Evolutionary conservation across 2,113 vertebrate species (phyloP).

Genomic region (Cyanocitta stelleri): DNA sequence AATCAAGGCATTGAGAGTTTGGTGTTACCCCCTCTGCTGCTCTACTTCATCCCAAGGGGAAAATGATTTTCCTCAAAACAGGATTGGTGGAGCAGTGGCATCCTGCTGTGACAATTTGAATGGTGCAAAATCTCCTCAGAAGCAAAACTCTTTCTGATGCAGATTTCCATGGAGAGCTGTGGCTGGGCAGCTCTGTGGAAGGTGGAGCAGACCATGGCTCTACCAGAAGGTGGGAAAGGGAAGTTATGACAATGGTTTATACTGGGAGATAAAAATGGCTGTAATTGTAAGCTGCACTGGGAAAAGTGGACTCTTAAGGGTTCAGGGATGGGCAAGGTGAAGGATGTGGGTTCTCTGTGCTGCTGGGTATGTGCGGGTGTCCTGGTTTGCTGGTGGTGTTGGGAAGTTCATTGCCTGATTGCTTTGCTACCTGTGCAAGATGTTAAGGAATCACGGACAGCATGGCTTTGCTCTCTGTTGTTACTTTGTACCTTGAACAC

Average conservation of each 20-base stretch:
- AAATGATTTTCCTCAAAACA: not conserved
- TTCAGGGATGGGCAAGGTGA: not conserved
- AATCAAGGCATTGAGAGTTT: not conserved
- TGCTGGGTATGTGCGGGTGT: not conserved
- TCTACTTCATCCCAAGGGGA: not conserved
- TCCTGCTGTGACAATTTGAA: accelerated
- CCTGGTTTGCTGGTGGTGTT: not conserved
- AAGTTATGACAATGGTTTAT: not conserved
- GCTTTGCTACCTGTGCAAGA: not conserved
- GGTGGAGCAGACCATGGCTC: not conserved
- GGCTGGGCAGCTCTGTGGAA: not conserved
- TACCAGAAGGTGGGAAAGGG: not conserved
- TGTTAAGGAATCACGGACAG: not conserved
- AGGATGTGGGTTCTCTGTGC: not conserved
- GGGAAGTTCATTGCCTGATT: not conserved
- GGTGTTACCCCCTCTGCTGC: not conserved
- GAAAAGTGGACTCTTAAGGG: not conserved
- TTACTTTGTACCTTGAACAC: not conserved
- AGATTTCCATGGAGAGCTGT: not conserved
- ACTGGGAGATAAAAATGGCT: not conserved
- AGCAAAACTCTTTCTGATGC: not conserved
- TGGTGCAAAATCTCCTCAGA: not conserved
- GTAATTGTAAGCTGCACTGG: not conserved
- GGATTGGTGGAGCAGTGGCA: not conserved
- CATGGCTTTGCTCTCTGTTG: not conserved